Evolutionary conservation across 2,797 vertebrate species (phyloP).

Genomic region (Liasis olivaceus): DNA sequence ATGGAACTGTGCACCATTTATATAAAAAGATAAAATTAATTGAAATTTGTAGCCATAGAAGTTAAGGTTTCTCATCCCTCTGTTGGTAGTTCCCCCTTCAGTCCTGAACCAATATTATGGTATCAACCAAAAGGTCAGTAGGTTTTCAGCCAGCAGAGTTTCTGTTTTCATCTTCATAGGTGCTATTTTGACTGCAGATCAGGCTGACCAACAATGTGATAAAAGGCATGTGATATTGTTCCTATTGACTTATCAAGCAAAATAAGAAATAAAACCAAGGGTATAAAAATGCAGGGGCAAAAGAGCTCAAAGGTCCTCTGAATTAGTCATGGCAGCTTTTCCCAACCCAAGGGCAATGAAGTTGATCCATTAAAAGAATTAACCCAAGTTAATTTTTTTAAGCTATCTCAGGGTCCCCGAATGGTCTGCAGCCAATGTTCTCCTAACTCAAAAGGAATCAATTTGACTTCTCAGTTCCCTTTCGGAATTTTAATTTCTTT

Average conservation of each 20-base stretch:
- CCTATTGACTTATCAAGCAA: background rate
- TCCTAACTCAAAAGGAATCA: background rate
- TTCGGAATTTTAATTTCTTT: background rate
- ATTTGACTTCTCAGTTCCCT: background rate
- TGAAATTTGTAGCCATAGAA: background rate
- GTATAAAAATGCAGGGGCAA: background rate
- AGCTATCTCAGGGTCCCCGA: background rate
- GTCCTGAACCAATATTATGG: background rate
- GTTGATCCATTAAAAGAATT: background rate
- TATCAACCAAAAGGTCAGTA: background rate
- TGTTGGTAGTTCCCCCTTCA: background rate
- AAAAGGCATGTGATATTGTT: background rate
- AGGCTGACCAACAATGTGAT: background rate
- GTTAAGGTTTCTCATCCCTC: background rate
- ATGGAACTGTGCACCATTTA: too few species aligned
- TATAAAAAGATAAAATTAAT: background rate
- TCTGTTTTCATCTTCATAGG: background rate
- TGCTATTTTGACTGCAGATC: background rate
- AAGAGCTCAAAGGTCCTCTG: background rate
- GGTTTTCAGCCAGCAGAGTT: conserved; percentile 6
- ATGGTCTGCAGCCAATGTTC: background rate
- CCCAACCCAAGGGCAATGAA: background rate
- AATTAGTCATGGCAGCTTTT: background rate
- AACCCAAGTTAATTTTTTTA: background rate
- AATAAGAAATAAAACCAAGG: background rate